These are phyloP conservation scores for Drosophila nigrodunni DNA, from an alignment of 1,140 invertebrate genomes.

Conservation along the genomic window DNA sequence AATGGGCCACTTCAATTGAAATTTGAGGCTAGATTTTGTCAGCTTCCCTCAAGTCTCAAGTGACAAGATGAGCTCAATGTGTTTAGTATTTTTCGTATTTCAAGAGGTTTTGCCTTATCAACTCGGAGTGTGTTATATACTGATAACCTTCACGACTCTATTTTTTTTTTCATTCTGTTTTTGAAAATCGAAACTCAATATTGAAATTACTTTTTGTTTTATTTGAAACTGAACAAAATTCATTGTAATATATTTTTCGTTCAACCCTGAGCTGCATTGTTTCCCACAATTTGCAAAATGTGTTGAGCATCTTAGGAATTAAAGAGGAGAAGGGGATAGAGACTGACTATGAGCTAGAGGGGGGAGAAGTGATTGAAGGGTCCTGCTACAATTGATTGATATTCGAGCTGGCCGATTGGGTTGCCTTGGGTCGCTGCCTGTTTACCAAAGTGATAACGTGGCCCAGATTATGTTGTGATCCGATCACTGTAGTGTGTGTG, in stretches of 20 bases:
- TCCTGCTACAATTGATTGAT: constrained; percentile 71
- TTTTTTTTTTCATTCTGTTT: neutral
- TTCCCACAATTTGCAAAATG: constrained; percentile 71
- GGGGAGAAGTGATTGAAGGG: constrained; percentile 4
- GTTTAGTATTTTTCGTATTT: neutral
- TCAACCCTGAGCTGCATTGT: constrained; percentile 34
- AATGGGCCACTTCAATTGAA: constrained; percentile 61
- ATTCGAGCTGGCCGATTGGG: constrained; percentile 56
- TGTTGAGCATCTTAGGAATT: constrained; percentile 69
- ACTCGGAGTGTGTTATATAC: constrained; percentile 17
- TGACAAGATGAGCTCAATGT: constrained; percentile 26
- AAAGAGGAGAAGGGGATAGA: neutral
- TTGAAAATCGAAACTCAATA: constrained; percentile 12
- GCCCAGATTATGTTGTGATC: constrained; percentile 80
- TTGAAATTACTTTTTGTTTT: constrained; percentile 47
- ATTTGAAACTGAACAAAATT: neutral
- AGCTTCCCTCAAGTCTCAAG: constrained; percentile 12
- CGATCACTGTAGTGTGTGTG: constrained; percentile 57
- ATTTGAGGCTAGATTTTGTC: constrained; percentile 59
- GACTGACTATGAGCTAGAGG: neutral
- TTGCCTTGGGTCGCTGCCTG: constrained; percentile 18
- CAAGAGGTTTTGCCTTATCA: constrained; percentile 46
- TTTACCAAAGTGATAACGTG: constrained; percentile 80
- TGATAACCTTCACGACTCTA: constrained; percentile 66
- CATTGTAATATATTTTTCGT: neutral